Conservation (phyloP, 2,888 invertebrate genomes). For the Drosophila kokeensis region DNA sequence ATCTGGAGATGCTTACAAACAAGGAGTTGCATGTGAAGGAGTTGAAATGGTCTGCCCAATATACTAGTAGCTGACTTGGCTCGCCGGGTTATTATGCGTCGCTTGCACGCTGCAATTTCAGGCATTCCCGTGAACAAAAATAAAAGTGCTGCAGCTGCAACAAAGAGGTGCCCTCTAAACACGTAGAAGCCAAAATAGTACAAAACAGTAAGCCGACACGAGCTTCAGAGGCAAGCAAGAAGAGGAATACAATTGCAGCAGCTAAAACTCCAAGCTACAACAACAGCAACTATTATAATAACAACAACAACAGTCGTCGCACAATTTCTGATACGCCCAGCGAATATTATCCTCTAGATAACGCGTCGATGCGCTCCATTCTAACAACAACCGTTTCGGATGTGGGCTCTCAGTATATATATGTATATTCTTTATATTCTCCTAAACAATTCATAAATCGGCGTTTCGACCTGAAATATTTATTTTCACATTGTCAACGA, state of each 20-base stretch:
- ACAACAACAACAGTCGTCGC: conserved; percentile 56
- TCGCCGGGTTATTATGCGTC: conserved; percentile 78
- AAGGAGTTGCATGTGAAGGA: conserved; percentile 77
- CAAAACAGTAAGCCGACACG: conserved; percentile 67
- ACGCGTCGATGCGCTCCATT: conserved; percentile 18
- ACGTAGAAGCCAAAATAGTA: conserved; percentile 70
- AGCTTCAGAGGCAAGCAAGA: conserved; percentile 42
- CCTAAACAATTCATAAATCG: not conserved
- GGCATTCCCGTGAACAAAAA: conserved; percentile 52
- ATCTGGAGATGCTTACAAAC: conserved; percentile 79
- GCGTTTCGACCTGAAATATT: not conserved
- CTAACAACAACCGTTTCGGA: conserved; percentile 58
- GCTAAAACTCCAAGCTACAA: conserved; percentile 21
- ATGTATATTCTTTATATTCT: not conserved
- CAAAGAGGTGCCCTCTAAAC: conserved; percentile 67
- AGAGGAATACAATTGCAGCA: conserved; percentile 1
- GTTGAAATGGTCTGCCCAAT: conserved; percentile 81
- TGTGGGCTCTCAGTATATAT: conserved; percentile 51
- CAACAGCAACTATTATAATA: conserved; percentile 2
- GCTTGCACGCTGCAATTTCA: conserved; percentile 71
- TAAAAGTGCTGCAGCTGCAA: conserved; percentile 30
- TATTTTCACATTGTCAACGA: not conserved
- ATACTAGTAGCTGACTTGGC: conserved; percentile 83
- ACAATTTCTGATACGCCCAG: conserved; percentile 57
- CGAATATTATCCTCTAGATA: conserved; percentile 28